Evolutionary conservation across 2,888 invertebrate species (phyloP).

Genomic region (Meliscaeva auricollis): DNA sequence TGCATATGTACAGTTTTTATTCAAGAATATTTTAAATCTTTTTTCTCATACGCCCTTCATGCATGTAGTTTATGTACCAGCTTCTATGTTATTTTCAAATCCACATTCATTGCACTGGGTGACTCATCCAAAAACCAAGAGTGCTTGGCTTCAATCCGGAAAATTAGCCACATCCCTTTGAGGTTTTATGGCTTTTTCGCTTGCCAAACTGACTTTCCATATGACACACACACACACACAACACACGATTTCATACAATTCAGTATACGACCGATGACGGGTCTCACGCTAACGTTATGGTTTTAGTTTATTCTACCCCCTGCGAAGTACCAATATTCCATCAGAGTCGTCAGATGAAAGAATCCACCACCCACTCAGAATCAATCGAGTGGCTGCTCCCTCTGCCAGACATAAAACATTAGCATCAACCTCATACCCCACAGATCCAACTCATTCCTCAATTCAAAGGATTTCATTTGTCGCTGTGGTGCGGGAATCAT

Average conservation of each 20-base stretch:
- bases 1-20: too few species aligned
- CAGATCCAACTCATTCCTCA: neutral
- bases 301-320: conserved; percentile 44
- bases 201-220: conserved; percentile 39
- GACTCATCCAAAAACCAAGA: conserved; percentile 20
- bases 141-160: conserved; percentile 65
- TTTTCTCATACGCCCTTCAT: too few species aligned
- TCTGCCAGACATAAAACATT: too few species aligned
- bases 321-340: conserved; percentile 33
- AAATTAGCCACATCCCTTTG: conserved; percentile 71
- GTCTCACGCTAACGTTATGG: conserved; percentile 11
- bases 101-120: neutral
- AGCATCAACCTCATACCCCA: conserved; percentile 19
- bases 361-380: conserved; percentile 6
- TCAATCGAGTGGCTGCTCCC: conserved; percentile 13
- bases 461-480: conserved; percentile 46
- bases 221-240: conserved; percentile 17
- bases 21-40: too few species aligned
- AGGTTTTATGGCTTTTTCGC: conserved; percentile 68
- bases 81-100: too few species aligned
- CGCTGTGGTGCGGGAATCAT: conserved; percentile 59
- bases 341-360: too few species aligned
- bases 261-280: conserved; percentile 11
- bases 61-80: too few species aligned
- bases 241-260: conserved; percentile 5